Evolutionary conservation across 92 coral and sea anemone species (phyloP).

Genomic region (Phymanthus crucifer): DNA sequence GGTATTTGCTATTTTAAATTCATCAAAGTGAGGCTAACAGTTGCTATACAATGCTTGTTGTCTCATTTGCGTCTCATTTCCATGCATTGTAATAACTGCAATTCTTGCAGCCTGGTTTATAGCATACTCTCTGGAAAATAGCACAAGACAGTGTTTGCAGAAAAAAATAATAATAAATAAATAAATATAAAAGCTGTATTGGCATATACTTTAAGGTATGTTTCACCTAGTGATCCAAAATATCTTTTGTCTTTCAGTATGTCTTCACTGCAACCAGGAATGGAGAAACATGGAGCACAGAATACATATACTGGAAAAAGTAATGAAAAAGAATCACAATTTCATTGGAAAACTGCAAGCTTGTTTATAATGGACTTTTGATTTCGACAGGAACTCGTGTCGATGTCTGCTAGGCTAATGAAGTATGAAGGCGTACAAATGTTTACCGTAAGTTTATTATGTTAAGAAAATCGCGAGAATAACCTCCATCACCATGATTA

Average conservation of each 20-base stretch:
- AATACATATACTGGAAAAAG: conserved; percentile 24
- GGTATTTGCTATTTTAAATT: too few relatives aligned
- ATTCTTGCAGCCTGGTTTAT: neutral
- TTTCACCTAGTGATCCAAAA: neutral
- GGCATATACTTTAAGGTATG: neutral
- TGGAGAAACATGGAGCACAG: conserved; percentile 29
- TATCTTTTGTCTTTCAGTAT: conserved; percentile 3
- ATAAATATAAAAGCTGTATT: too few relatives aligned
- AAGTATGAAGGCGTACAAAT: neutral
- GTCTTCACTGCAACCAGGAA: conserved; percentile 22
- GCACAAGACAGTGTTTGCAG: neutral
- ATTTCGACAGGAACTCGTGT: conserved; percentile 5
- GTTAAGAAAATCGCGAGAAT: too few relatives aligned
- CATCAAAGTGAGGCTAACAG: too few relatives aligned
- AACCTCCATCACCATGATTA: too few relatives aligned
- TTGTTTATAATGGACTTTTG: neutral
- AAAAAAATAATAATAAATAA: too few relatives aligned
- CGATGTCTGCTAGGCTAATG: neutral
- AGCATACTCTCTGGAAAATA: neutral
- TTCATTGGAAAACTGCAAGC: neutral
- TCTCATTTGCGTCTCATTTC: too few relatives aligned
- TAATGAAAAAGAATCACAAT: neutral
- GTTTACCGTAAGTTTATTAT: conserved; percentile 22
- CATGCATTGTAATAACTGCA: too few relatives aligned
- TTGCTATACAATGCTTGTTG: too few relatives aligned